These are phyloP conservation scores for Ophioninae sp. DNA, from an alignment of 2,888 invertebrate species.

Conservation along the genomic window DNA sequence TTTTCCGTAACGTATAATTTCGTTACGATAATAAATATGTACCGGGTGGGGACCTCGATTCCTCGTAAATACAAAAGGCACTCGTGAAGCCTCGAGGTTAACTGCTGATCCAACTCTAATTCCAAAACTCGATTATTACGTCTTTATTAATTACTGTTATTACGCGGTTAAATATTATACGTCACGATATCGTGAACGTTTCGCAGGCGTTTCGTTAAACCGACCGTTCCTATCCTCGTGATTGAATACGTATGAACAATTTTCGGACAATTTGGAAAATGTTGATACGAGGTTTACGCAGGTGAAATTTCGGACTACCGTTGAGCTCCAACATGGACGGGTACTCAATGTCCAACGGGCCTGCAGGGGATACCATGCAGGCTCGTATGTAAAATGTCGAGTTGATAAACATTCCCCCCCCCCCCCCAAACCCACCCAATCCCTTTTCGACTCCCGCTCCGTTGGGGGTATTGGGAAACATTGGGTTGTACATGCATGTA, in stretches of 20 bases:
- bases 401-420: constrained; percentile 59
- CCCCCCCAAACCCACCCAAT: constrained; percentile 22
- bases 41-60: neutral
- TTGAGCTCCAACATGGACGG: neutral
- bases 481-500: constrained; percentile 18
- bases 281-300: neutral
- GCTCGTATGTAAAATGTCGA: constrained; percentile 46
- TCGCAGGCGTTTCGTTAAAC: neutral
- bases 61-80: neutral
- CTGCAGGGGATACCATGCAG: constrained; percentile 37
- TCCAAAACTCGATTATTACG: neutral
- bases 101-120: neutral
- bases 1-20: neutral
- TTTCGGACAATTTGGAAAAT: constrained; percentile 19
- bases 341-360: constrained; percentile 12
- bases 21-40: neutral
- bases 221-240: neutral
- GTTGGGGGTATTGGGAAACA: constrained; percentile 29
- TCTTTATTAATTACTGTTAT: neutral
- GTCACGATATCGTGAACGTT: neutral
- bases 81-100: neutral
- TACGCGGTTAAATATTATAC: constrained; percentile 1
- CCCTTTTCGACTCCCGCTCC: no score
- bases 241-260: neutral
- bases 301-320: constrained; percentile 31